phyloP scores from a whole-genome alignment of 2,888 invertebrate species.

The Zaprionus obscuricornis region DNA sequence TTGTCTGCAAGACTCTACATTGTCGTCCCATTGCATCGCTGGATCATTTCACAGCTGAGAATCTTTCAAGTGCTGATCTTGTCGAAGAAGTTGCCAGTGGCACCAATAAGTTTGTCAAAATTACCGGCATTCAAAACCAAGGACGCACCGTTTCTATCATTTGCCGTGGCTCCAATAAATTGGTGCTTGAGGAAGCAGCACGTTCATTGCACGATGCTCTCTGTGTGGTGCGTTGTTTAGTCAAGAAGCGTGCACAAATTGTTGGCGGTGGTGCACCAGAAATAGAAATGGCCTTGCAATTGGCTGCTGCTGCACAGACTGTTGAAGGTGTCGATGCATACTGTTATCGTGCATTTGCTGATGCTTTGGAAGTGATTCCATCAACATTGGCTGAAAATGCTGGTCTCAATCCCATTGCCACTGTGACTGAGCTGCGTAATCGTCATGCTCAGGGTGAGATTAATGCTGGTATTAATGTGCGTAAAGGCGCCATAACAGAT shows the following conservation, averaged over 20 bases:
- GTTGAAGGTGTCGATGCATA: slow-evolving; percentile 97
- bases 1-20: slow-evolving; percentile 96
- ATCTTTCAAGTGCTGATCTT: slow-evolving; percentile 94
- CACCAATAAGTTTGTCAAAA: slow-evolving; percentile 94
- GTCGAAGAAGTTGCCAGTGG: slow-evolving; percentile 97
- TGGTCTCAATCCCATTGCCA: slow-evolving; percentile 96
- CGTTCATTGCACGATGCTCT: slow-evolving; percentile 99
- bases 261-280: slow-evolving; percentile 98
- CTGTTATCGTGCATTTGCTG: slow-evolving; percentile 97
- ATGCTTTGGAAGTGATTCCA: slow-evolving; percentile 97
- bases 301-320: slow-evolving; percentile 92
- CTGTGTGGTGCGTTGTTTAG: slow-evolving; percentile 97
- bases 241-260: slow-evolving; percentile 95
- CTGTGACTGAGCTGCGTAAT: slow-evolving; percentile 97
- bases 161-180: slow-evolving; percentile 98
- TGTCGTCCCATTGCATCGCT: slow-evolving; percentile 99
- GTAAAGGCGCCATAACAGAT: slow-evolving; percentile 97
- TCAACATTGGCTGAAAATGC: slow-evolving; percentile 94
- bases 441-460: slow-evolving; percentile 94
- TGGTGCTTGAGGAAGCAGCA: slow-evolving; percentile 99
- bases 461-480: slow-evolving; percentile 97
- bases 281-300: slow-evolving; percentile 96
- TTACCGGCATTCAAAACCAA: slow-evolving; percentile 94
- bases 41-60: slow-evolving; percentile 97
- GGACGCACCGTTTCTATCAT: slow-evolving; percentile 97